A percentile compares a stretch with the other conserved stretches of the same genome.
Conservation (phyloP, 2,113 vertebrate species). For the Cisticola juncidis region DNA sequence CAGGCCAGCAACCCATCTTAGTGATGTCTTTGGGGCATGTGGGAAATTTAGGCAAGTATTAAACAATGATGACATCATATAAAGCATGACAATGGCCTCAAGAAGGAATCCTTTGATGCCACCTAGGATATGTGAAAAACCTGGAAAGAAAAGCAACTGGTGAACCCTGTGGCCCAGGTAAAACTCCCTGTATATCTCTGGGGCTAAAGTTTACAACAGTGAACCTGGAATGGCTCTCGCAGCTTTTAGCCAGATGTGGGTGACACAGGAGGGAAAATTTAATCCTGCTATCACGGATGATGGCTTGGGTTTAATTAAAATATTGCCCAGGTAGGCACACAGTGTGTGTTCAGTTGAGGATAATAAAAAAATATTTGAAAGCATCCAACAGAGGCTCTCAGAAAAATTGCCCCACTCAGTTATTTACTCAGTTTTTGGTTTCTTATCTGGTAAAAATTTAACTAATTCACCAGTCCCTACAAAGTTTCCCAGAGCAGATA, state of each 20-base stretch:
- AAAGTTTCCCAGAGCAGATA: background rate
- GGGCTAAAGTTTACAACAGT: background rate
- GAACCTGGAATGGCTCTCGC: fast-evolving
- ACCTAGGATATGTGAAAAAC: background rate
- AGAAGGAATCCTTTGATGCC: background rate
- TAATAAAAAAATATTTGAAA: background rate
- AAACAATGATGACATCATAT: background rate
- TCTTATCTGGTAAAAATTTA: slow-evolving; percentile 13
- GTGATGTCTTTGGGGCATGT: background rate
- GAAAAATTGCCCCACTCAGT: background rate
- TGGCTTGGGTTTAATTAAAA: background rate
- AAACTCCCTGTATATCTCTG: background rate
- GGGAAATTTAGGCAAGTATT: background rate
- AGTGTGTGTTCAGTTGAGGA: background rate
- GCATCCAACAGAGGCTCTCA: background rate
- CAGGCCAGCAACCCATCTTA: background rate
- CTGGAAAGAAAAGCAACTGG: background rate
- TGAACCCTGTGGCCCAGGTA: background rate
- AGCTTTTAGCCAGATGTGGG: background rate
- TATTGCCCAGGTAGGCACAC: background rate
- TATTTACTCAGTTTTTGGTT: background rate
- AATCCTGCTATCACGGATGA: background rate
- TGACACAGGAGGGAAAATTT: background rate
- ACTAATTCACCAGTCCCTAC: background rate
- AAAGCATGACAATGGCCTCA: background rate